Evolutionary conservation across 2,888 invertebrate genomes (phyloP).

Genomic region (Netelia melanura): DNA sequence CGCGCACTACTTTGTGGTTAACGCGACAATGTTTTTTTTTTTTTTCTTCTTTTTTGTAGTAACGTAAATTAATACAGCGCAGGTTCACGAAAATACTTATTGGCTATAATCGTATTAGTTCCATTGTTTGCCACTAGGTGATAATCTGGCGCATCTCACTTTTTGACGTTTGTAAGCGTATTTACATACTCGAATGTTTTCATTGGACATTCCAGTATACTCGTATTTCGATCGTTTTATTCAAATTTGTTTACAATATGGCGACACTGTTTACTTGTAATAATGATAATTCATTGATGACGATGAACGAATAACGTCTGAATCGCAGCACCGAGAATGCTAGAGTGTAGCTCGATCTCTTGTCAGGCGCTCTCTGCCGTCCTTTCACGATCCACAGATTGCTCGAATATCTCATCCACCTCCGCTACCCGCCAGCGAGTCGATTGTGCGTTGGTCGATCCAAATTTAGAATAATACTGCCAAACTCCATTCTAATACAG

Average conservation of each 20-base stretch:
- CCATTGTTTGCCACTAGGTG: background rate
- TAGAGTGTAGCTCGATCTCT: conserved; percentile 36
- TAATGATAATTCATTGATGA: background rate
- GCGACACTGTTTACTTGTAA: background rate
- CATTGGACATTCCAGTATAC: background rate
- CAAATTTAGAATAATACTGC: conserved; percentile 65
- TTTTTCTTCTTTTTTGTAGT: background rate
- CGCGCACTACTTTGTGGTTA: conserved; percentile 7
- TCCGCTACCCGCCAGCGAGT: conserved; percentile 28
- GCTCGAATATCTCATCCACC: conserved; percentile 51
- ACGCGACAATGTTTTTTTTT: background rate
- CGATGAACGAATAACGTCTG: background rate
- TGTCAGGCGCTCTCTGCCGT: conserved; percentile 57
- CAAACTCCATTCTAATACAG: conserved; percentile 37
- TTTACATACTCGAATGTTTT: conserved; percentile 14
- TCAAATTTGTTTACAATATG: background rate
- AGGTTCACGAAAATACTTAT: background rate
- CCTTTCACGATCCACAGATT: conserved; percentile 43
- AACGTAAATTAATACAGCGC: background rate
- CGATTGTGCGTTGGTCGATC: conserved; percentile 54
- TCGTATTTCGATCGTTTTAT: conserved; percentile 5
- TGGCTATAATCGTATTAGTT: background rate
- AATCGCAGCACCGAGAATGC: conserved; percentile 10
- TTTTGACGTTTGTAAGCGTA: conserved; percentile 12
- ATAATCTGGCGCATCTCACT: background rate